Conservation (phyloP, 2,888 invertebrate species). For the Serripes groenlandicus region DNA sequence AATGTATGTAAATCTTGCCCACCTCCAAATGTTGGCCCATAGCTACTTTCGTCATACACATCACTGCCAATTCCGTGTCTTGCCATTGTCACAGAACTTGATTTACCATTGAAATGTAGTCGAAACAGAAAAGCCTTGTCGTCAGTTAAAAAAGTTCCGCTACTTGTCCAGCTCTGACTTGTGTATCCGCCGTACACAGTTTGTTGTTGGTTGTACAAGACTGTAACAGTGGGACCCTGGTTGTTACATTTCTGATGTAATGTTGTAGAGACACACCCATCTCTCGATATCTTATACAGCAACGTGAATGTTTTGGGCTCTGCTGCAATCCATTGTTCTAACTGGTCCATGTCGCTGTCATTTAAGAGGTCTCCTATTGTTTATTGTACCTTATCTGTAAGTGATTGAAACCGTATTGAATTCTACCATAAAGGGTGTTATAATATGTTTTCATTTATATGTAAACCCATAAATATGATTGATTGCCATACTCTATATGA, state of each 20-base stretch:
- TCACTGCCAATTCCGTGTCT: background rate
- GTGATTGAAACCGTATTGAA: too few species aligned
- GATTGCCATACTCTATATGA: too few species aligned
- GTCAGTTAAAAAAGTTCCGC: background rate
- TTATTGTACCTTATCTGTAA: too few species aligned
- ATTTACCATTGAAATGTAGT: constrained; percentile 32
- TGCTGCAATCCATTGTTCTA: constrained; percentile 61
- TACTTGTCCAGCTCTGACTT: constrained; percentile 45
- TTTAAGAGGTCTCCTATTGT: constrained; percentile 29
- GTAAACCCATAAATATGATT: too few species aligned
- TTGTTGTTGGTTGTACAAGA: background rate
- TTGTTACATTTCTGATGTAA: constrained; percentile 20
- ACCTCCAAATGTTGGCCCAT: constrained; percentile 57
- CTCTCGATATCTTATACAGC: constrained; percentile 10
- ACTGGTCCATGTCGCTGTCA: constrained; percentile 53
- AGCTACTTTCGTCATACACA: background rate
- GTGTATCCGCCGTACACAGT: constrained; percentile 70
- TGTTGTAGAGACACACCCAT: constrained; percentile 22
- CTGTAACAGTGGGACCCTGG: constrained; percentile 17
- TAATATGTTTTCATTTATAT: too few species aligned
- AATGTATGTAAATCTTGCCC: constrained; percentile 45
- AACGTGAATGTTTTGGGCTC: constrained; percentile 38
- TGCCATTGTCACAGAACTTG: constrained; percentile 26
- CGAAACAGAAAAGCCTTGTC: constrained; percentile 53
- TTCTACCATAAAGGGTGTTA: too few species aligned